Conservation (phyloP, 1,140 invertebrate species). For the Tetraneura akinire region DNA sequence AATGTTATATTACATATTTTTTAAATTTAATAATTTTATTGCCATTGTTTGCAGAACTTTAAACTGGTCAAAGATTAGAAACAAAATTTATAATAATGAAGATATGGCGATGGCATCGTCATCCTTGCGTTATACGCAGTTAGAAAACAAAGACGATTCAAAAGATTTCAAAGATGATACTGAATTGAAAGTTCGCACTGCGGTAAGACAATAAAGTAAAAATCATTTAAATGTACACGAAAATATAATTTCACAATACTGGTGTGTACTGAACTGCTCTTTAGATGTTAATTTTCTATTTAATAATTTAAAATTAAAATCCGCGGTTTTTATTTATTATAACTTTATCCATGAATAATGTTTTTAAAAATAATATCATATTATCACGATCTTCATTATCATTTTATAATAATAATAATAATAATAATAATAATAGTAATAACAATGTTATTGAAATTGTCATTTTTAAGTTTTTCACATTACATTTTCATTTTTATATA, state of each 20-base stretch:
- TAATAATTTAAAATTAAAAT: not conserved
- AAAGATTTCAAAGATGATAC: no score
- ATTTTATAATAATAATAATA: not conserved
- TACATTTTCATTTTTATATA: no score
- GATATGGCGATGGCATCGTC: not conserved
- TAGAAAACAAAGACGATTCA: not conserved
- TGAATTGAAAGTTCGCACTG: not conserved
- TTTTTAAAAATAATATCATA: constrained; percentile 5
- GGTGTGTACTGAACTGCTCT: no score
- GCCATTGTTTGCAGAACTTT: not conserved
- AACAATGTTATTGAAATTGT: no score
- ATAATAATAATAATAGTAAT: not conserved
- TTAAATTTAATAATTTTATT: no score
- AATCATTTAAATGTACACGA: no score
- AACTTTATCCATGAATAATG: not conserved
- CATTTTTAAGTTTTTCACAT: no score
- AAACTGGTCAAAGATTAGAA: not conserved
- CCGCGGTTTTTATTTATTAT: not conserved
- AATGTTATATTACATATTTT: no score
- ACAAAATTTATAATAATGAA: not conserved
- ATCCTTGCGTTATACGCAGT: not conserved
- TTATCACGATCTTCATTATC: no score
- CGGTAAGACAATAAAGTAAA: constrained; percentile 5
- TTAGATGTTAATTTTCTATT: no score
- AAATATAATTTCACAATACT: no score